These are phyloP conservation scores for Sphaerodactylus townsendi DNA, from an alignment of 2,113 vertebrate genomes.

Conservation along the genomic window DNA sequence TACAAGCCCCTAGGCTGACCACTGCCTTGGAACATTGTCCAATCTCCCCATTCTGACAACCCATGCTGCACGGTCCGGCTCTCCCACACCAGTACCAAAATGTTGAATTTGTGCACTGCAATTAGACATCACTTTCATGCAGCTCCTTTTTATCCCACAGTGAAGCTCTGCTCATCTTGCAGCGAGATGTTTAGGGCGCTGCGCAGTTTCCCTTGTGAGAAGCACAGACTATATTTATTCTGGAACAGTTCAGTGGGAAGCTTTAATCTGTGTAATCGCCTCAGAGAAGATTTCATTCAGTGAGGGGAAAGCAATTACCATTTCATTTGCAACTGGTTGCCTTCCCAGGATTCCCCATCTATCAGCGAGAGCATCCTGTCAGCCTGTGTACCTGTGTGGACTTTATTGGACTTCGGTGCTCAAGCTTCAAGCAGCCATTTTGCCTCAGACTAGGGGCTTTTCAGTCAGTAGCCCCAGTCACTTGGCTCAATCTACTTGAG, in stretches of 20 bases:
- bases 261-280: constrained; percentile 77
- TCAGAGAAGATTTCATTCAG: constrained; percentile 76
- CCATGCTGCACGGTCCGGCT: background rate
- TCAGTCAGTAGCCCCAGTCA: background rate
- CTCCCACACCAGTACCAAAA: background rate
- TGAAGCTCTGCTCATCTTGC: constrained; percentile 33
- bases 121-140: constrained; percentile 17
- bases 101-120: background rate
- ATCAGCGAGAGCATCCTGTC: constrained; percentile 46
- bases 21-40: no score
- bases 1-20: no score
- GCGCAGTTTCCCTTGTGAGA: constrained; percentile 49
- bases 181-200: constrained; percentile 37
- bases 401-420: constrained; percentile 26
- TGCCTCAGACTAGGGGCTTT: constrained; percentile 28
- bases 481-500: constrained; percentile 32
- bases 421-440: constrained; percentile 21
- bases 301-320: constrained; percentile 76
- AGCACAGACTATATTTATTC: constrained; percentile 69
- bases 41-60: no score
- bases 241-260: constrained; percentile 66
- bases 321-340: constrained; percentile 72
- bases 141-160: background rate
- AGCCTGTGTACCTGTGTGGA: constrained; percentile 35
- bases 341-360: constrained; percentile 58